A percentile compares a stretch with the other conserved stretches of the same genome.
Evolutionary conservation across 2,888 invertebrate species (phyloP).

Genomic region (Acanthoscelides obtectus): DNA sequence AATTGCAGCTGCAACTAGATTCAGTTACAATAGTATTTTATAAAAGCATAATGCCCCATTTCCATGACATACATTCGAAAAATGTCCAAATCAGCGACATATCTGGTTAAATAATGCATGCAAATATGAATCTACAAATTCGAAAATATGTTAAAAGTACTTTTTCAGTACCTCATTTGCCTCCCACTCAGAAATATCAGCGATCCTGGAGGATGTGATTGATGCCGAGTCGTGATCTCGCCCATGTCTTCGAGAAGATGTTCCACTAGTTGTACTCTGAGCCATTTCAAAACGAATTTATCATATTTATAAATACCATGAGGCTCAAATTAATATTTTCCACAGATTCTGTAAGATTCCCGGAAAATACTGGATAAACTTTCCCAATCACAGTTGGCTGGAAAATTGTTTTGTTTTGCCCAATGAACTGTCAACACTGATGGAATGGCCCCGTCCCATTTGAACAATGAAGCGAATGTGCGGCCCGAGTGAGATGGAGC

Average conservation of each 20-base stretch:
- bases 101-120: not conserved
- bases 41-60: not conserved
- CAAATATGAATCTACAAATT: not conserved
- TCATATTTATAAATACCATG: not conserved
- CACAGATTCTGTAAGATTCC: too few relatives aligned
- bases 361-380: not conserved
- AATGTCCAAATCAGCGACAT: not conserved
- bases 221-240: conserved; percentile 61
- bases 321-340: not conserved
- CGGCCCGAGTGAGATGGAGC: too few relatives aligned
- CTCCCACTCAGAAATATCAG: conserved; percentile 68
- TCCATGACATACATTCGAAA: not conserved
- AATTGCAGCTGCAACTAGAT: too few relatives aligned
- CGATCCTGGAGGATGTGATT: conserved; percentile 57
- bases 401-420: not conserved
- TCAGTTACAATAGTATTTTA: too few relatives aligned
- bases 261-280: conserved; percentile 58
- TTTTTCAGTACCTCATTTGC: conserved; percentile 60
- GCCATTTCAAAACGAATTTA: conserved; percentile 47
- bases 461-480: too few relatives aligned
- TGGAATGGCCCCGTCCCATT: too few relatives aligned
- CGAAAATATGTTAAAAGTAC: not conserved
- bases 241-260: conserved; percentile 58
- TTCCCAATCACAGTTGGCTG: not conserved
- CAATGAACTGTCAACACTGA: too few relatives aligned